Evolutionary conservation across 2,797 vertebrate species (phyloP), one percentile per base, ranked within the genome.

Genomic region (Acipenser oxyrinchus): DNA sequence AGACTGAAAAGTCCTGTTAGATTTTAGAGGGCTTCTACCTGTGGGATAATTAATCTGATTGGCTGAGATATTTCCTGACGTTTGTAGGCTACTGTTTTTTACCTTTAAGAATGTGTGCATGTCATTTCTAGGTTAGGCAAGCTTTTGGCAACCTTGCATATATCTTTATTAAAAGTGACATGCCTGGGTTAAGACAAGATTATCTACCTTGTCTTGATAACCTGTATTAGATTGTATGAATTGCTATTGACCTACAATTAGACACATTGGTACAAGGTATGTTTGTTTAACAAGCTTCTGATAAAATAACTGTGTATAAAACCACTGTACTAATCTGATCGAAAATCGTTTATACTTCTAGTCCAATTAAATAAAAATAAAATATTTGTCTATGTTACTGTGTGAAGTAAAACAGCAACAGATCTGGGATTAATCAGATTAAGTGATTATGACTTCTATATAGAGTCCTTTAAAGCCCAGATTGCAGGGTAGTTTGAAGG

Each of bases 381-480:
- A 4, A 37, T 37, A 37, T 37, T 37, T 37, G 4, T 37, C 0
- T 37, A 2, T 37, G 37, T 37, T 37, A 37, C 5, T 58, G 55
- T 58, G 55, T 58, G 12, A 58, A 58, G 15, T 69, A 60, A 70
- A 79, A 4, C 37, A 37, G 37, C 71, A 71, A 67, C 67, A 61
- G 72, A 71, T 68, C 71, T 81, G 72, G 75, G 68, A 79, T 82
- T 87, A 91, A 94, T 90, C 80, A 84, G 78, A 89, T 91, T 94
- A 93, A 68, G 49, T 69, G 83, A 80, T 91, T 89, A 88, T 73
- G 72, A 82, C 81, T 79, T 87, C 86, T 86, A 86, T 75, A 68
- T 75, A 78, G 86, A 81, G 37, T 5, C 88, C 75, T 90, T 91
- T 91, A 93, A 92, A 92, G 83, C 77, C 78, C 79, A 75, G 78